These are phyloP conservation scores for Tipula helvola DNA, from an alignment of 2,888 invertebrate genomes.

Conservation along the genomic window DNA sequence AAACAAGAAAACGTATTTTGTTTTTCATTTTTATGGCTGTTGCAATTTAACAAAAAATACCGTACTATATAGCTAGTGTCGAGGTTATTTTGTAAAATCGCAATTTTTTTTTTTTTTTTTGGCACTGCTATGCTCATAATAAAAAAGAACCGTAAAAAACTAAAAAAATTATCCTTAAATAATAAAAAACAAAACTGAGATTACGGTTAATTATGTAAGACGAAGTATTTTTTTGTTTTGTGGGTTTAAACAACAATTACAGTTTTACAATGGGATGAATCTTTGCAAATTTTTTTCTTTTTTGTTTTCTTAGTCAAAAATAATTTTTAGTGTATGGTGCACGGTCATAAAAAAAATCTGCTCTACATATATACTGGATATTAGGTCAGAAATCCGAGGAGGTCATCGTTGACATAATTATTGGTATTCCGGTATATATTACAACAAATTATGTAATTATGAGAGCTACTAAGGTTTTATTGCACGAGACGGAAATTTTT, in stretches of 20 bases:
- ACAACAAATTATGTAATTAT: not conserved
- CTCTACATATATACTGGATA: not conserved
- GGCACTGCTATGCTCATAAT: not conserved
- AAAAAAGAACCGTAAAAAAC: not conserved
- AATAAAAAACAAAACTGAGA: not conserved
- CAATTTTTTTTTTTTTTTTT: not conserved
- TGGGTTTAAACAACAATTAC: not conserved
- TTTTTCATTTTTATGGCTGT: not conserved
- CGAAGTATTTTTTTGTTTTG: not conserved
- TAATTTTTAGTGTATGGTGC: not conserved
- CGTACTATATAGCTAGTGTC: not conserved
- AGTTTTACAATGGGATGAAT: not conserved
- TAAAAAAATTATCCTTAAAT: not conserved
- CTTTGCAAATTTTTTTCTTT: not conserved
- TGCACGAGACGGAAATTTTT: not conserved
- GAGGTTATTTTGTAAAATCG: not conserved
- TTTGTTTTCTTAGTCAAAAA: not conserved
- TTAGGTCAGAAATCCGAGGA: not conserved
- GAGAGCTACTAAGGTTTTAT: not conserved
- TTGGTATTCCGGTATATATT: not conserved
- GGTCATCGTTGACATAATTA: not conserved
- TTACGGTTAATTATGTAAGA: not conserved
- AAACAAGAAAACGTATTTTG: too few species aligned
- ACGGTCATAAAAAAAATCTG: not conserved
- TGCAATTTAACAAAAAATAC: not conserved